A percentile compares a stretch with the other conserved stretches of the same genome.
These are phyloP conservation scores for Eriocheir sinensis DNA, from an alignment of 1,140 invertebrate genomes.

Conservation along the genomic window DNA sequence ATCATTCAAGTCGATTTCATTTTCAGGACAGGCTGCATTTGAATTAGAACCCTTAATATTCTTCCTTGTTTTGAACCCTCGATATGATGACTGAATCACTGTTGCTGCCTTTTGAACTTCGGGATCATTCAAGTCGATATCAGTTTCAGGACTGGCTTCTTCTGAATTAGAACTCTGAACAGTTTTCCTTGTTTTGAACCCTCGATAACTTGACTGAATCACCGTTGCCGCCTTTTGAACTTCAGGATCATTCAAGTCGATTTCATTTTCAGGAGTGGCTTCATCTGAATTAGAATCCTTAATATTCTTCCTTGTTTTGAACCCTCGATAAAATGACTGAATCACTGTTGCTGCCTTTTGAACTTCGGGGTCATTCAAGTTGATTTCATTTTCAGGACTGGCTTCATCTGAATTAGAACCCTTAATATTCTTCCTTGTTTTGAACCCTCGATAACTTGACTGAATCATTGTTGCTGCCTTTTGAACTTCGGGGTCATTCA, in stretches of 20 bases:
- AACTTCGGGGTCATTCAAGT: neutral
- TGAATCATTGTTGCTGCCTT: slow-evolving; percentile 40
- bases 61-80: neutral
- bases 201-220: neutral
- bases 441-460: slow-evolving; percentile 16
- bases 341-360: neutral
- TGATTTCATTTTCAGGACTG: neutral
- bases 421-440: slow-evolving; percentile 38
- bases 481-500: neutral
- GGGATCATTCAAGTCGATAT: neutral
- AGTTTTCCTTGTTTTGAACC: neutral
- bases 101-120: neutral
- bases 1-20: too few relatives aligned
- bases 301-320: neutral
- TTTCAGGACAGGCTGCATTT: neutral
- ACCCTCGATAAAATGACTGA: neutral
- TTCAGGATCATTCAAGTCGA: neutral
- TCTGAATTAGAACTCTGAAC: neutral
- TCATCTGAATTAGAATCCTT: neutral
- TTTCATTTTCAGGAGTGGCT: neutral
- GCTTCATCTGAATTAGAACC: too few relatives aligned
- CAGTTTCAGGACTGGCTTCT: neutral
- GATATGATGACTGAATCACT: neutral
- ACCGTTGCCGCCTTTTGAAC: neutral
- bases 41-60: neutral